Base-by-base conservation (phyloP, 2,113 vertebrate species). In the Struthidea cinerea region DNA sequence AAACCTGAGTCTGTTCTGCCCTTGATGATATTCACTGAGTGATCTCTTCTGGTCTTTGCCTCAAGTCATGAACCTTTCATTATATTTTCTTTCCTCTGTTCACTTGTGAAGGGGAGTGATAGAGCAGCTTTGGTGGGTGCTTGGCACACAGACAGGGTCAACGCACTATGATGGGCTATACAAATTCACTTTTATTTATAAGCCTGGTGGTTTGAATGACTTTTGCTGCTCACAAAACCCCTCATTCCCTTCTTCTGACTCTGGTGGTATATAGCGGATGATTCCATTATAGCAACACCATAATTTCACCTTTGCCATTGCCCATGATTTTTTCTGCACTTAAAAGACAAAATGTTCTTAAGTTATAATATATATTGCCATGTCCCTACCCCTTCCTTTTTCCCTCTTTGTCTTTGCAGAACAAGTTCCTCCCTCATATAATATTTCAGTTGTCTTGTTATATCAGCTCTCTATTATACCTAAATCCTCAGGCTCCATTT, bases 111-210 rank as follows among this genome's bases (percentile, higher is more conserved):
- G 21, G 20, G 13, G 20, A 57, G 7, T 50, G 32, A 42, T 26
- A 67, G 7, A 57, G 32, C 13, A 67, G 35, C 37, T 50, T 76
- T 59, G 26, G 26, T 32, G 20, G 3, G 10, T 19, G 3, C 30
- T 41, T 65, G 60, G 30, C 30, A 35, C 42, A 21, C 37, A 86
- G 30, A 35, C 32, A 42, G 17, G 32, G 16, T 42, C 8, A 35
- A 17, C 0, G 1, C 20, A 30, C 10, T 67, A 50, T 11, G 50
- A 7, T 2, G 10, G 3, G 3, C 7, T 79, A 61, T 57, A 84
- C 26, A 74, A 49, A 74, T 74, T 65, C 20, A 42, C 22, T 78
- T 37, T 41, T 60, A 49, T 55, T 90, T 79, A 9, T 63, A 71
- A 76, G 20, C 11, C 6, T 3, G 0, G 7, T 75, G 13, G 35